Conservation (phyloP, 2,113 vertebrate species). For the Austrofundulus limnaeus region DNA sequence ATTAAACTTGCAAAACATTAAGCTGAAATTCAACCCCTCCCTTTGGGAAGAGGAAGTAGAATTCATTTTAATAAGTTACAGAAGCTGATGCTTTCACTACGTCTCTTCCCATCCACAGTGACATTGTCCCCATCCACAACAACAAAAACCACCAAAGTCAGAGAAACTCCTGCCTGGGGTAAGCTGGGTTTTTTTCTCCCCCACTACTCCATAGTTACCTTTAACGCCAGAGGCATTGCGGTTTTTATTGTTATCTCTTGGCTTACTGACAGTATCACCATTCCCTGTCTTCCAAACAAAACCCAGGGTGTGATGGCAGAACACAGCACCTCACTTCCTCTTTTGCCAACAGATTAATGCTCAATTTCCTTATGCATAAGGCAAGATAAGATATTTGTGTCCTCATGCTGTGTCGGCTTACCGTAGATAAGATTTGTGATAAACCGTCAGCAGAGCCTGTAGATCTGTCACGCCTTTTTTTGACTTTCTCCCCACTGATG, state of each 20-base stretch:
- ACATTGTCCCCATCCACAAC: slow-evolving; percentile 6
- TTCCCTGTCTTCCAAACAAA: slow-evolving; percentile 60
- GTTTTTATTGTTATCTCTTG: slow-evolving; percentile 59
- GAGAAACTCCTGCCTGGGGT: slow-evolving; percentile 38
- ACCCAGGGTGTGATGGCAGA: slow-evolving; percentile 41
- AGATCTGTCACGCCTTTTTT: slow-evolving; percentile 39
- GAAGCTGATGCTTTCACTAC: slow-evolving; percentile 1
- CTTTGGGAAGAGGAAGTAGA: neutral
- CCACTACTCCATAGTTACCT: slow-evolving; percentile 36
- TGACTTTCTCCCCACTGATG: slow-evolving; percentile 39
- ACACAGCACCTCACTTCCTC: slow-evolving; percentile 50
- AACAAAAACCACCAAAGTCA: neutral
- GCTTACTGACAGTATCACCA: slow-evolving; percentile 59
- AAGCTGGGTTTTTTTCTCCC: slow-evolving; percentile 22
- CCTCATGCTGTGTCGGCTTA: slow-evolving; percentile 32
- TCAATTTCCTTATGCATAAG: slow-evolving; percentile 50
- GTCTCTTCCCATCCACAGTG: slow-evolving; percentile 18
- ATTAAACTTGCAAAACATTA: slow-evolving; percentile 10
- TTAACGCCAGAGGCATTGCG: slow-evolving; percentile 55
- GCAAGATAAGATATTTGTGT: slow-evolving; percentile 58
- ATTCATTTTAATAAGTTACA: neutral
- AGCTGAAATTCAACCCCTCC: neutral
- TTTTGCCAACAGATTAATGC: slow-evolving; percentile 60
- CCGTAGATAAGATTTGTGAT: slow-evolving; percentile 49
- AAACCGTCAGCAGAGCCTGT: slow-evolving; percentile 35